phyloP scores from a whole-genome alignment of 2,797 vertebrate genomes.

The Zalophus californianus region DNA sequence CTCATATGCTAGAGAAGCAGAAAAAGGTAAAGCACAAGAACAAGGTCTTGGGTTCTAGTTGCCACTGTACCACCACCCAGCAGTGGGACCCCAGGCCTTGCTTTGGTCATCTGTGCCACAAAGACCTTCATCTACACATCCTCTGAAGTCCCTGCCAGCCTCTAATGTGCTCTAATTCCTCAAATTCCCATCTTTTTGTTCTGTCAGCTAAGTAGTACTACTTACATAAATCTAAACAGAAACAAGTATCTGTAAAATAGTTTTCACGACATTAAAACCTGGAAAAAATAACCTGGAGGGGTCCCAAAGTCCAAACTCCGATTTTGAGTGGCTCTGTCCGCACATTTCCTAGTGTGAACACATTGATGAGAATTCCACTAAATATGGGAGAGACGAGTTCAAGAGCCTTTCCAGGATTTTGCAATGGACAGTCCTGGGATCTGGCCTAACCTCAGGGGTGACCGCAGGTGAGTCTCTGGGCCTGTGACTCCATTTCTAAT shows the following conservation, averaged over 20 bases:
- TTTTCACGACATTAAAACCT: background rate
- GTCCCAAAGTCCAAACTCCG: background rate
- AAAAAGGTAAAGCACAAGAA: background rate
- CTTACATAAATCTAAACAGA: background rate
- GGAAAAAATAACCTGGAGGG: background rate
- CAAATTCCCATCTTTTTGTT: background rate
- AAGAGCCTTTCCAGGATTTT: background rate
- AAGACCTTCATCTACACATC: accelerated
- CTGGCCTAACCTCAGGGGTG: background rate
- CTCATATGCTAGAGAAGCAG: background rate
- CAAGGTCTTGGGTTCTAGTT: background rate
- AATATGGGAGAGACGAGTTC: no score
- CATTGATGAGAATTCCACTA: background rate
- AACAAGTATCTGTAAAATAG: background rate
- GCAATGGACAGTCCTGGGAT: accelerated
- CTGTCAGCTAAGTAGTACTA: background rate
- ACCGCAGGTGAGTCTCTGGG: background rate
- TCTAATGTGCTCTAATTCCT: background rate
- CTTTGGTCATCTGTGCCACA: accelerated
- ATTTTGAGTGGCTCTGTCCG: background rate
- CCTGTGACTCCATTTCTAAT: background rate
- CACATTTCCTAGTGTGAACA: no score
- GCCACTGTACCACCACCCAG: background rate
- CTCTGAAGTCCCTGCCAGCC: background rate
- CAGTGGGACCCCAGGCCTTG: background rate